Conservation (phyloP, 2,797 vertebrate genomes). For the Halcyon smyrnensis region DNA sequence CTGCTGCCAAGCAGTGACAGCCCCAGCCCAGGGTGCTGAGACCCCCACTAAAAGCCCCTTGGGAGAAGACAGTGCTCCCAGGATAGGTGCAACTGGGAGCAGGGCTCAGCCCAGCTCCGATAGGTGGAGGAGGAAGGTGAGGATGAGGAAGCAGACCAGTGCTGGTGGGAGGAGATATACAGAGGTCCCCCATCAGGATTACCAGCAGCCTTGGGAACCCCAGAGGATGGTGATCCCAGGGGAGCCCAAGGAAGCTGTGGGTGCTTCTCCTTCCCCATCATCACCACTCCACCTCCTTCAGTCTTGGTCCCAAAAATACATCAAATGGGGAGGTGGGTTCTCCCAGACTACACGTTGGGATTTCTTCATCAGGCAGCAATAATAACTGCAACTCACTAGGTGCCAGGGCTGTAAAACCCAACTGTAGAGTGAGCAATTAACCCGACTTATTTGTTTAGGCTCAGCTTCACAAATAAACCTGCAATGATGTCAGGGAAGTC, state of each 20-base stretch:
- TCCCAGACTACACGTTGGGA: rapidly evolving
- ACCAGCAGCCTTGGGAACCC: not conserved
- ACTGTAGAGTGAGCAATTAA: not conserved
- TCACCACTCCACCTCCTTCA: not conserved
- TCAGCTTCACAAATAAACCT: not conserved
- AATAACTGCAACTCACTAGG: too few species aligned
- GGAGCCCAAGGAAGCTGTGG: not conserved
- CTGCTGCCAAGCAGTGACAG: not conserved
- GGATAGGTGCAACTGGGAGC: rapidly evolving
- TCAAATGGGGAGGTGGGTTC: not conserved
- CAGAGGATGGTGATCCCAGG: rapidly evolving
- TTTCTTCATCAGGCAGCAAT: not conserved
- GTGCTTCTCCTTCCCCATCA: not conserved
- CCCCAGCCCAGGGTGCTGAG: not conserved
- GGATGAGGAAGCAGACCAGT: not conserved
- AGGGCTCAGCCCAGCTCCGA: not conserved
- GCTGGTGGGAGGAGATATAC: not conserved
- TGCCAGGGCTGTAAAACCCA: not conserved
- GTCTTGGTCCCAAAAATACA: not conserved
- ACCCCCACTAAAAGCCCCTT: not conserved
- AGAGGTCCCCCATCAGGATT: not conserved
- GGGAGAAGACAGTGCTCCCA: not conserved
- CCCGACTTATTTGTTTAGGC: not conserved
- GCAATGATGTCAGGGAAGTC: not conserved
- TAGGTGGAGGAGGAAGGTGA: not conserved